Conservation (phyloP, 2,888 invertebrate genomes). For the Cacoxenus indagator region DNA sequence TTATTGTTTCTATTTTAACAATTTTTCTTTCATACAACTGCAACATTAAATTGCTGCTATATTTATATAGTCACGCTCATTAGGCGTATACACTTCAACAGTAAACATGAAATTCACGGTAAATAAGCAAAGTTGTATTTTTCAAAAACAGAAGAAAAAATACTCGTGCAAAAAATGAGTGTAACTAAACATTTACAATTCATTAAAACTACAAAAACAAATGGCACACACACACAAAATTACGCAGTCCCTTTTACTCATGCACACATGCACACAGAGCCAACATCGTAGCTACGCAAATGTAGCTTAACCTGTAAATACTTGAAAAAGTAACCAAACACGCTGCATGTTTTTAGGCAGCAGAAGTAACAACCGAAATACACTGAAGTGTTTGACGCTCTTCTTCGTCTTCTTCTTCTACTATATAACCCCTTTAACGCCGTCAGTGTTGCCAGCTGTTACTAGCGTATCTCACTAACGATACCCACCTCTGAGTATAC, state of each 20-base stretch:
- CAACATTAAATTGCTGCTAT: not conserved
- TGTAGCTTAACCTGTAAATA: not conserved
- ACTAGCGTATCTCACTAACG: too few relatives aligned
- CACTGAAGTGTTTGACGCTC: not conserved
- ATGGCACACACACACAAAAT: not conserved
- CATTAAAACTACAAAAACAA: slow-evolving; percentile 1
- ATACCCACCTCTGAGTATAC: too few relatives aligned
- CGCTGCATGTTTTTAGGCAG: slow-evolving; percentile 12
- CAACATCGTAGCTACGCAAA: too few relatives aligned
- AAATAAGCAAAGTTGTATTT: not conserved
- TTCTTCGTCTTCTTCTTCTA: too few relatives aligned
- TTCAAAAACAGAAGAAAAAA: too few relatives aligned
- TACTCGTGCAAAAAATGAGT: not conserved
- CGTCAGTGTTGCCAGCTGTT: not conserved
- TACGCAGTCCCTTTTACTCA: not conserved
- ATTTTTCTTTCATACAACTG: not conserved
- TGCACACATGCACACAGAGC: not conserved
- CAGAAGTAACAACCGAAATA: not conserved
- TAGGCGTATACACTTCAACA: not conserved
- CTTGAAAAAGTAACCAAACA: slow-evolving; percentile 14
- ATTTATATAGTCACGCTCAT: not conserved
- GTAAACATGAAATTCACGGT: not conserved
- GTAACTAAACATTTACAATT: slow-evolving; percentile 18
- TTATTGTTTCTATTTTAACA: not conserved
- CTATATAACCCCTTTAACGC: too few relatives aligned